These are phyloP conservation scores for Hoplostethus mediterraneus DNA, from an alignment of 2,797 vertebrate genomes.

Conservation along the genomic window DNA sequence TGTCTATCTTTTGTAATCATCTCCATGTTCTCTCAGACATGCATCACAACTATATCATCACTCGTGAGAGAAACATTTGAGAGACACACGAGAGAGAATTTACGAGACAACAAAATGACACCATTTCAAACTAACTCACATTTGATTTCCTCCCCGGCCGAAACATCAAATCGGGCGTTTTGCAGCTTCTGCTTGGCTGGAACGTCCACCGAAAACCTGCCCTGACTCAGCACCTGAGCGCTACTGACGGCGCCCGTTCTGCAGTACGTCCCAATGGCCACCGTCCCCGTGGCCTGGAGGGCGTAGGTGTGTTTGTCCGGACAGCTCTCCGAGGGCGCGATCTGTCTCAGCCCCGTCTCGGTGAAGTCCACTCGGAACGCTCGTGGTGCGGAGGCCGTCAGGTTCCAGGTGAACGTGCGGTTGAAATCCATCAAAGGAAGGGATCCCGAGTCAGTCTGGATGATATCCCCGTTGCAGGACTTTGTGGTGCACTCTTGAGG, in stretches of 20 bases:
- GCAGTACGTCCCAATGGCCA: constrained; percentile 77
- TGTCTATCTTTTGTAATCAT: neutral
- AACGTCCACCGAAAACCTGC: constrained; percentile 74
- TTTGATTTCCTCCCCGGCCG: constrained; percentile 63
- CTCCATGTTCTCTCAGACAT: neutral
- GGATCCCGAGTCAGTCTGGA: constrained; percentile 61
- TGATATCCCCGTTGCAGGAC: constrained; percentile 81
- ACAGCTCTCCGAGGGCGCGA: constrained; percentile 81
- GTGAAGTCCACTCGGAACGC: constrained; percentile 84
- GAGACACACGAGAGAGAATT: too few relatives aligned
- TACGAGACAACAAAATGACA: neutral
- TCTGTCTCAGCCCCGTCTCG: constrained; percentile 82
- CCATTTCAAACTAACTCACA: constrained; percentile 54
- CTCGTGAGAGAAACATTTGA: too few relatives aligned
- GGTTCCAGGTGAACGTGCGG: constrained; percentile 88
- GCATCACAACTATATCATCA: neutral
- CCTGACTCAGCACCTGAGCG: constrained; percentile 58
- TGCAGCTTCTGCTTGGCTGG: constrained; percentile 67
- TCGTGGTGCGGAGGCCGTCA: constrained; percentile 56
- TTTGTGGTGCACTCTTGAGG: constrained; percentile 72
- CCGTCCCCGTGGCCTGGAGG: constrained; percentile 61
- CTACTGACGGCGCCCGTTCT: constrained; percentile 57
- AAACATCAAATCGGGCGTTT: constrained; percentile 57
- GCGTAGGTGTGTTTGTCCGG: constrained; percentile 82
- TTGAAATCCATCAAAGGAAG: constrained; percentile 76